phyloP scores from a whole-genome alignment of 2,113 vertebrate genomes.

The Stegostoma tigrinum region DNA sequence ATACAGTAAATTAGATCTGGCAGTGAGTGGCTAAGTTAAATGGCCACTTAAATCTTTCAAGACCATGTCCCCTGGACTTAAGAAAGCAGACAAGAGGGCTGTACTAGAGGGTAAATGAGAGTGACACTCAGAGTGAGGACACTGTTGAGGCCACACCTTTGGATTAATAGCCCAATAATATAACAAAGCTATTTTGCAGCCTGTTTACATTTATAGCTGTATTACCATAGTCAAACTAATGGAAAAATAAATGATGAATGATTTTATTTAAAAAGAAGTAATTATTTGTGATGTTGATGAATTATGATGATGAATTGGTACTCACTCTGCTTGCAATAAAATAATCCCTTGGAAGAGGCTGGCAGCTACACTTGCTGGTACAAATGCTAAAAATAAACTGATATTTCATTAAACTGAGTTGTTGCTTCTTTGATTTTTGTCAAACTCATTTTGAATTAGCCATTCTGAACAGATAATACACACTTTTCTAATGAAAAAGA shows the following conservation, averaged over 20 bases:
- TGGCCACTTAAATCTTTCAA: no score
- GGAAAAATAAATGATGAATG: background rate
- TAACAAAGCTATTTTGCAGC: background rate
- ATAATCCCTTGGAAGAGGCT: background rate
- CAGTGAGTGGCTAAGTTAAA: no score
- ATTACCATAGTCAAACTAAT: background rate
- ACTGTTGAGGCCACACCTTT: no score
- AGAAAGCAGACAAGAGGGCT: background rate
- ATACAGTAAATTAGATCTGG: no score
- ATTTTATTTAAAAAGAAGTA: background rate
- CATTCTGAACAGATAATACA: background rate
- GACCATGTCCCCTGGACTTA: background rate
- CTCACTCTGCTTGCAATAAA: background rate
- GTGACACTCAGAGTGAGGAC: background rate
- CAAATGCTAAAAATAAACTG: background rate
- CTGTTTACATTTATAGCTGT: background rate
- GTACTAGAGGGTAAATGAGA: background rate
- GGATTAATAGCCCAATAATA: background rate
- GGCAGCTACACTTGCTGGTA: background rate
- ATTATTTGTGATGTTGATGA: background rate
- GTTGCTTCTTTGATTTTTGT: background rate
- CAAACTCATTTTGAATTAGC: conserved; percentile 2
- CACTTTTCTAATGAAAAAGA: background rate
- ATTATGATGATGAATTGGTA: background rate
- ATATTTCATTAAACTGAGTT: background rate